Evolutionary conservation across 2,888 invertebrate genomes (phyloP).

Genomic region (Sphaerophoria taeniata): DNA sequence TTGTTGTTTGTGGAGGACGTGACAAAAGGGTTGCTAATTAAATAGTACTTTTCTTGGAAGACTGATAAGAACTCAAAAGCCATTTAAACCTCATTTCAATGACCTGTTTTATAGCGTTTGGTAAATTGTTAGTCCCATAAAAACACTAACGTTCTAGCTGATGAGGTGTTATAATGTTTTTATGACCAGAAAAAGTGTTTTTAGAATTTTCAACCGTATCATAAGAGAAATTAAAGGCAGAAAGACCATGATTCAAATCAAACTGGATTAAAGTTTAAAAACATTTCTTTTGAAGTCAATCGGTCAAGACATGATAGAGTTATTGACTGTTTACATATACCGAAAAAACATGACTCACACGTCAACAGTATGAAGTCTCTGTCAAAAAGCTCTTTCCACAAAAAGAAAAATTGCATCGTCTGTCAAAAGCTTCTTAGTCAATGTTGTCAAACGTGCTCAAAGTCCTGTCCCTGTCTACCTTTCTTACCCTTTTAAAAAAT

Average conservation of each 20-base stretch:
- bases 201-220: too few species aligned
- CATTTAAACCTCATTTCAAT: neutral
- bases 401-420: constrained; percentile 3
- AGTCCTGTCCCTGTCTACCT: constrained; percentile 22
- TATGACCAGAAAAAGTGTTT: too few species aligned
- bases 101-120: neutral
- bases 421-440: constrained; percentile 9
- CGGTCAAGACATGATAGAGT: too few species aligned
- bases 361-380: neutral
- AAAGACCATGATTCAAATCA: too few species aligned
- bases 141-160: too few species aligned
- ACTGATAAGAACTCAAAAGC: neutral
- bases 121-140: neutral
- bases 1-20: neutral
- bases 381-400: neutral
- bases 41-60: constrained; percentile 5
- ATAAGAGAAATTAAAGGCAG: too few species aligned
- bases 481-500: neutral
- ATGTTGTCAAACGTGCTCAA: constrained; percentile 32
- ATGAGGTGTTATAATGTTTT: too few species aligned
- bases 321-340: too few species aligned
- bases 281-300: too few species aligned
- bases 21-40: constrained; percentile 4
- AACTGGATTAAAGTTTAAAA: too few species aligned
- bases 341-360: too few species aligned